Evolutionary conservation across 1,140 invertebrate species (phyloP).

Genomic region (Asobara japonica): DNA sequence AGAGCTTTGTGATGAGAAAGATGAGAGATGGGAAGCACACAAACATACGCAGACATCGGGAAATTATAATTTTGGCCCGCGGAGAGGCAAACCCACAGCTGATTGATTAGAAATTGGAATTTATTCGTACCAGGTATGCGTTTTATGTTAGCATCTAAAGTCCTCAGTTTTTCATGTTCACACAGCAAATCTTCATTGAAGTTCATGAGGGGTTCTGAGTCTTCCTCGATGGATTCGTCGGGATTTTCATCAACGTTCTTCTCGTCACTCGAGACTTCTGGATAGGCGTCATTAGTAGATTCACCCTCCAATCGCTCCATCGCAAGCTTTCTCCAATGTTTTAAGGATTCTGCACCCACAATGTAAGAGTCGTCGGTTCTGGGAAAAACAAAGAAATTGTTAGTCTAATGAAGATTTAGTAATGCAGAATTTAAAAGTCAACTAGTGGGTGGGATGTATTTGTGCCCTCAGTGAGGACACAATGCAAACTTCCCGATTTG

Average conservation of each 20-base stretch:
- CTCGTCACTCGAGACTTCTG: background rate
- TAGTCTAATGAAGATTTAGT: too few species aligned
- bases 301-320: constrained; percentile 52
- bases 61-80: too few species aligned
- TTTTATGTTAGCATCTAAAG: constrained; percentile 56
- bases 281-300: constrained; percentile 35
- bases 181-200: constrained; percentile 72
- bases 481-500: too few species aligned
- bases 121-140: too few species aligned
- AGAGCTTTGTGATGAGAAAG: too few species aligned
- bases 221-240: constrained; percentile 47
- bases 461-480: too few species aligned
- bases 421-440: too few species aligned
- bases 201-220: constrained; percentile 56
- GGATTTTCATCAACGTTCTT: constrained; percentile 31
- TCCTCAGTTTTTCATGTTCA: constrained; percentile 64
- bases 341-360: constrained; percentile 59
- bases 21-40: too few species aligned
- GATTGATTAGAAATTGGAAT: too few species aligned
- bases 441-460: too few species aligned
- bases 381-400: constrained; percentile 16
- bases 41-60: too few species aligned
- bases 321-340: constrained; percentile 58
- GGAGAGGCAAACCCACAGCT: too few species aligned
- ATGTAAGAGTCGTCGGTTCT: constrained; percentile 54